Conservation (phyloP, 2,888 invertebrate species). For the Platycheirus albimanus region DNA sequence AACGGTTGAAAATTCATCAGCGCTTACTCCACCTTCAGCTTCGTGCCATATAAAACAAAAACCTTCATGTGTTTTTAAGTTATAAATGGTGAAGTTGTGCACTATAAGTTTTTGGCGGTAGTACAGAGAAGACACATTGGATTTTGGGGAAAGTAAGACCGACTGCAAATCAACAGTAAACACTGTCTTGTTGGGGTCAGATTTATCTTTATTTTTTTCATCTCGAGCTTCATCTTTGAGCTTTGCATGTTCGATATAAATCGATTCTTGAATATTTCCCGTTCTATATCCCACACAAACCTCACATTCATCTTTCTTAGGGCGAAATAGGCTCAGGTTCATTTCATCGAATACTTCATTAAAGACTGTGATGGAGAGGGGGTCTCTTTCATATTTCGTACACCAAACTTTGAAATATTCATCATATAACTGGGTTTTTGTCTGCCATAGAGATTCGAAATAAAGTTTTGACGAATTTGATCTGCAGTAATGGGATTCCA, state of each 20-base stretch:
- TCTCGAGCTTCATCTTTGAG: constrained; percentile 31
- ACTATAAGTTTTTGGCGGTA: constrained; percentile 30
- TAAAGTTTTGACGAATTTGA: constrained; percentile 30
- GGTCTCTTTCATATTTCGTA: constrained; percentile 10
- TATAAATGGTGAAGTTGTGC: constrained; percentile 29
- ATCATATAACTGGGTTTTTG: constrained; percentile 25
- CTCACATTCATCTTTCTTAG: constrained; percentile 33
- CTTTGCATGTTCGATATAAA: constrained; percentile 24
- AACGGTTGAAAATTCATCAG: constrained; percentile 37
- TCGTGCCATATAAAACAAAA: constrained; percentile 43
- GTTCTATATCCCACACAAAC: constrained; percentile 33
- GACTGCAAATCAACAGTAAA: constrained; percentile 26
- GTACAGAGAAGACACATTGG: constrained; percentile 5
- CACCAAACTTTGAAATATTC: constrained; percentile 34
- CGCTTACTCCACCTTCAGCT: constrained; percentile 33
- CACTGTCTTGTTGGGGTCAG: constrained; percentile 19
- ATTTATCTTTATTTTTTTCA: constrained; percentile 35
- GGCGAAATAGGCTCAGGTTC: constrained; percentile 19
- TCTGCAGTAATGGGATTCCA: constrained; percentile 38
- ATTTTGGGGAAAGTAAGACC: constrained; percentile 20
- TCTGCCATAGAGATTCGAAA: constrained; percentile 33
- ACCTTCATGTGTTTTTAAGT: constrained; percentile 26
- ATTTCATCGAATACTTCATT: constrained; percentile 36
- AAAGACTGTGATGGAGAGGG: constrained; percentile 26
- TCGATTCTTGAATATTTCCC: constrained; percentile 14